These are phyloP conservation scores for sheep (Ovis aries) DNA, from an alignment of 2,113 vertebrate genomes.

Conservation along the genomic window ARS-UI_Ramb_v3.0 NC_056074.1:40021501-40022000, in stretches of 20 bases:
- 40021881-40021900: neutral
- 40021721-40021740: neutral
- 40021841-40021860: neutral
- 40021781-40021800: neutral
- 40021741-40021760: neutral
- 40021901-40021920: neutral
- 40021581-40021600: neutral
- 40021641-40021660: neutral
- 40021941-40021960: neutral
- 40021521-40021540: neutral
- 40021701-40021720: neutral
- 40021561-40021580: neutral
- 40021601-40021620: neutral
- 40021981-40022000: neutral
- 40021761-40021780: neutral
- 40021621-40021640: neutral
- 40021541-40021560: neutral
- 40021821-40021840: neutral
- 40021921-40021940: neutral
- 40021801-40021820: neutral
- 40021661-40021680: neutral
- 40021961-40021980: neutral
- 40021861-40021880: neutral
- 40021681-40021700: neutral
- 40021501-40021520: neutral